These are phyloP conservation scores for Diglossa cyanea DNA, from an alignment of 2,797 vertebrate species.

Conservation along the genomic window DNA sequence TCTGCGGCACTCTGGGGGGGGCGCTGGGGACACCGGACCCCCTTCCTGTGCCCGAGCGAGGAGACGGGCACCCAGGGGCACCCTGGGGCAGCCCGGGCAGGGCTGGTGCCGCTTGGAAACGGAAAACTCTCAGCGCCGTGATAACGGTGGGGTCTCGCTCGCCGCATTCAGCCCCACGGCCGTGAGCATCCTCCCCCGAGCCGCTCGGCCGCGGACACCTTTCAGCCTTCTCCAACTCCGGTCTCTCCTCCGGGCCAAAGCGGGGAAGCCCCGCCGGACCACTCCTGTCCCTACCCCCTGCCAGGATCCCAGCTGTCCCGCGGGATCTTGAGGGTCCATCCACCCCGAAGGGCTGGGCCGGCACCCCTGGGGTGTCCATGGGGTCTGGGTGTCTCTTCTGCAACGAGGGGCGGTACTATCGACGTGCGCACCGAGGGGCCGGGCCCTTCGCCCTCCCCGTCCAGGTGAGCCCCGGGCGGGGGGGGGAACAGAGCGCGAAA, in stretches of 20 bases:
- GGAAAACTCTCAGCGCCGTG: background rate
- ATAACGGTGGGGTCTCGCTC: background rate
- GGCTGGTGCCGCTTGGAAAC: fast-evolving
- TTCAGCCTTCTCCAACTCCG: background rate
- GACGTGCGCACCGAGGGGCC: fast-evolving
- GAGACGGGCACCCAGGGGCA: fast-evolving
- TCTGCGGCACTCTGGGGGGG: background rate
- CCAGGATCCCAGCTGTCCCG: fast-evolving
- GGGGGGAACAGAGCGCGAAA: background rate
- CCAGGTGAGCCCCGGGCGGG: background rate
- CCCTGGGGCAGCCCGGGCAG: background rate
- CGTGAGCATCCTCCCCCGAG: background rate
- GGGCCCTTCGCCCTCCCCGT: background rate
- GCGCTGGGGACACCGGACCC: background rate
- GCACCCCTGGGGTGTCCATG: too few species aligned
- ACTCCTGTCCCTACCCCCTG: background rate
- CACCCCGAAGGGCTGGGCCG: background rate
- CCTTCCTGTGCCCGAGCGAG: fast-evolving
- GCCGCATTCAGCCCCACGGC: background rate
- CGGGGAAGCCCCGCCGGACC: background rate
- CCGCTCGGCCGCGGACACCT: background rate
- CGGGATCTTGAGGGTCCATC: background rate
- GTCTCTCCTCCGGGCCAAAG: background rate
- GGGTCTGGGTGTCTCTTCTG: background rate
- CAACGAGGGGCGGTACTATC: background rate